These are phyloP conservation scores for Xerus inauris DNA, from an alignment of 2,113 vertebrate genomes.

Conservation along the genomic window DNA sequence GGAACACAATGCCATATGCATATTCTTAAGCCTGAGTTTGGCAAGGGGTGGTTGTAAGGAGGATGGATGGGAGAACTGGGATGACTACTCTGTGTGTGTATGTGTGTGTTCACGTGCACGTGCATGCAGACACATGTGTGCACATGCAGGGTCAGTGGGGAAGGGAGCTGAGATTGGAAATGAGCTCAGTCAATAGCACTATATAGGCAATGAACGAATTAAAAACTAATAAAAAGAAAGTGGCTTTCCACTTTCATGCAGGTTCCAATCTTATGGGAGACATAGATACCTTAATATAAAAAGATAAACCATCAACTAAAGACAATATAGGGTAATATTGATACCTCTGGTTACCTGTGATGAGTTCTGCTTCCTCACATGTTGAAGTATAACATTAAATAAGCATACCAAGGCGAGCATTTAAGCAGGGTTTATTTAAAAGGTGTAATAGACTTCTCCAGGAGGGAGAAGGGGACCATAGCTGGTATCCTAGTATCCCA, in stretches of 20 bases:
- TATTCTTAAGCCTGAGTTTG: background rate
- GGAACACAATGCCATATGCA: background rate
- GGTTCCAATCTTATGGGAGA: background rate
- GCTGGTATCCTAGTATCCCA: too few species aligned
- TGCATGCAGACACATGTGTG: too few species aligned
- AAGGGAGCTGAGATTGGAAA: background rate
- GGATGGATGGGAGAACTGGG: background rate
- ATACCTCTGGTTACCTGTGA: too few species aligned
- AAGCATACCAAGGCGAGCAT: too few species aligned
- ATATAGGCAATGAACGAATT: background rate
- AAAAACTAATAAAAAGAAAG: background rate
- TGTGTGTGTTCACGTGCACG: too few species aligned
- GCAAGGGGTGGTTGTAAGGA: background rate
- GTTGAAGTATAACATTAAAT: too few species aligned
- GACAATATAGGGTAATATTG: background rate
- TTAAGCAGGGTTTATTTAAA: too few species aligned
- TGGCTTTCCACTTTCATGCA: background rate
- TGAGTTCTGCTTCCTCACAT: too few species aligned
- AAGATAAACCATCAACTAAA: conserved; percentile 8
- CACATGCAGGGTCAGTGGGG: background rate
- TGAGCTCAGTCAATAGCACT: background rate
- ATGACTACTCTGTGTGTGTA: background rate
- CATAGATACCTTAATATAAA: background rate
- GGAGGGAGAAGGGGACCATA: too few species aligned
- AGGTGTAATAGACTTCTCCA: too few species aligned